Percentiles rank a stretch among this genome's conserved stretches.
phyloP scores from a whole-genome alignment of 92 coral and sea anemone species.

The Epizoanthus illoricatus region DNA sequence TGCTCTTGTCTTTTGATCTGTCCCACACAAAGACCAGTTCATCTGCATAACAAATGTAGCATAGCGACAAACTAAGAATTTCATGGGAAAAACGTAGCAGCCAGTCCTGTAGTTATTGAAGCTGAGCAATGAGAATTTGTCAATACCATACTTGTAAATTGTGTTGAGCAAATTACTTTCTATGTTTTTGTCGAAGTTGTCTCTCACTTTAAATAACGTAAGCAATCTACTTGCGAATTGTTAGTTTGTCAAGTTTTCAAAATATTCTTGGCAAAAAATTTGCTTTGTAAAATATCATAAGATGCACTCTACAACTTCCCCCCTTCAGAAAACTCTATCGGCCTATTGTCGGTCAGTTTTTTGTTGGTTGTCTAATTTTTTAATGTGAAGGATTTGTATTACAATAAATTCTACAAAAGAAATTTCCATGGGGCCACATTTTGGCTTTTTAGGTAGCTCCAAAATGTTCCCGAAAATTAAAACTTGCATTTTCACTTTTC shows the following conservation, averaged over 20 bases:
- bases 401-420: too few species aligned
- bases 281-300: neutral
- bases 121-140: neutral
- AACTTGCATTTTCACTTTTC: neutral
- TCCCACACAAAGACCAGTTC: neutral
- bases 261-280: neutral
- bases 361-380: neutral
- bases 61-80: neutral
- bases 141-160: too few species aligned
- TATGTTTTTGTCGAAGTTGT: neutral
- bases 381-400: too few species aligned
- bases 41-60: constrained; percentile 44
- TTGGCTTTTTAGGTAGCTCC: too few species aligned
- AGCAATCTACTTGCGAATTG: neutral
- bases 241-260: neutral
- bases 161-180: neutral
- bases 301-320: neutral
- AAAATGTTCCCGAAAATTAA: neutral
- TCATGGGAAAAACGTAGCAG: constrained; percentile 23
- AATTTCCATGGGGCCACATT: too few species aligned
- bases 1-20: neutral
- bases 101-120: neutral
- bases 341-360: neutral
- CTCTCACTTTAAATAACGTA: neutral
- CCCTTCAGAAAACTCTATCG: neutral